Base-by-base conservation (phyloP, 2,797 vertebrate genomes). In the Chelon auratus region DNA sequence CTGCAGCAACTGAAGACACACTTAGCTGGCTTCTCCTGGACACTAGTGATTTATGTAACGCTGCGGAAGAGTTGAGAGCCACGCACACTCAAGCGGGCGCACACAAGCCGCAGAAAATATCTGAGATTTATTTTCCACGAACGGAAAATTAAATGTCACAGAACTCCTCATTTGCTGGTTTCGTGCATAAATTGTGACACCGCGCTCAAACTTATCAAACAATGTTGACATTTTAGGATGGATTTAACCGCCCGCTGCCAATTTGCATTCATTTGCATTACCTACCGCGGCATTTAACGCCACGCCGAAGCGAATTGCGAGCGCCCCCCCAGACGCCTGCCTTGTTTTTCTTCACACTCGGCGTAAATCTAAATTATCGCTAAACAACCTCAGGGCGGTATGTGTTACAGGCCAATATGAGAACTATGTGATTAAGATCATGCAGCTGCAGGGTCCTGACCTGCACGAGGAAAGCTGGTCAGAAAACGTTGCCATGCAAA, bases 221-320 rank as follows among this genome's bases (percentile, higher is more conserved):
- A 59, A 4, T 68, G 62, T 64, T 73, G 72, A 47, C 51, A 62
- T 75, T 78, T 40, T 36, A 15, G 9, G 40, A 58, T 22, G 5
- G 7, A 60, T 68, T 68, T 55, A 56, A 26, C 42, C 9, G 62
- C 17, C n/a, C 10, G 39, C 6, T 30, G 10, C 55, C 20, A 30
- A 69, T 68, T 77, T 57, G 40, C 61, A 55, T 68, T 52, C 22
- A 37, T 72, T 17, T 68, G 48, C 22, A 37, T 72, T 17, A 62
- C 30, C 18, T 26, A 15, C 17, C 14, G 39, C 47, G n/a, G 55
- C 45, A 43, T 43, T 51, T 42, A 6, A n/a, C 64, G 14, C 57
- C 55, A 40, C 20, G 39, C 8, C 20, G 6, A 48, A 50, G 17
- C 17, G 36, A 14, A 20, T 53, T 15, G 26, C 12, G 11, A 61